Evolutionary conservation across 2,113 vertebrate species (phyloP).

Genomic region (Arizona elegans): DNA sequence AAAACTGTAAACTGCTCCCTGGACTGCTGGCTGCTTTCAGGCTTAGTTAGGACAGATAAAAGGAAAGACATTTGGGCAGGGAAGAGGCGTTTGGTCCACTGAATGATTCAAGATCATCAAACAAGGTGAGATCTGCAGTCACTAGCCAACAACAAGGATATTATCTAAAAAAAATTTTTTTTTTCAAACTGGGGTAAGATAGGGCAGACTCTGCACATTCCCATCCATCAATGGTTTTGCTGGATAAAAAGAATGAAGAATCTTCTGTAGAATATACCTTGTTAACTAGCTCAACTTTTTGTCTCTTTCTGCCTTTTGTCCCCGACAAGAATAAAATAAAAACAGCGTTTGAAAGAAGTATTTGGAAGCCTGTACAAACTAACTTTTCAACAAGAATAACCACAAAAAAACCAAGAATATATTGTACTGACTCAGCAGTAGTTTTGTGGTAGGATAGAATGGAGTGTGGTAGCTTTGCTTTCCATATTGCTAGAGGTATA

Average conservation of each 20-base stretch:
- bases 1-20: background rate
- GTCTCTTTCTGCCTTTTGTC: background rate
- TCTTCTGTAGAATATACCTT: background rate
- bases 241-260: background rate
- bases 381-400: background rate
- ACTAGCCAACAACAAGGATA: background rate
- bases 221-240: background rate
- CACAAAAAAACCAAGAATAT: background rate
- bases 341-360: background rate
- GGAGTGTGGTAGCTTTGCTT: background rate
- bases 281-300: background rate
- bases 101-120: background rate
- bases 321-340: background rate
- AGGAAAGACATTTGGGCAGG: background rate
- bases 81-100: background rate
- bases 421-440: no score
- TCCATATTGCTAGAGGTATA: background rate
- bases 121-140: background rate
- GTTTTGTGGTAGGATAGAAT: background rate
- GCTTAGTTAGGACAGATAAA: background rate
- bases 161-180: background rate
- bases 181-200: background rate
- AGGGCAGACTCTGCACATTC: background rate
- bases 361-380: background rate
- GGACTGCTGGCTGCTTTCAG: background rate